Base-by-base conservation (phyloP, 2,113 vertebrate genomes). In the Corythornis cristatus region DNA sequence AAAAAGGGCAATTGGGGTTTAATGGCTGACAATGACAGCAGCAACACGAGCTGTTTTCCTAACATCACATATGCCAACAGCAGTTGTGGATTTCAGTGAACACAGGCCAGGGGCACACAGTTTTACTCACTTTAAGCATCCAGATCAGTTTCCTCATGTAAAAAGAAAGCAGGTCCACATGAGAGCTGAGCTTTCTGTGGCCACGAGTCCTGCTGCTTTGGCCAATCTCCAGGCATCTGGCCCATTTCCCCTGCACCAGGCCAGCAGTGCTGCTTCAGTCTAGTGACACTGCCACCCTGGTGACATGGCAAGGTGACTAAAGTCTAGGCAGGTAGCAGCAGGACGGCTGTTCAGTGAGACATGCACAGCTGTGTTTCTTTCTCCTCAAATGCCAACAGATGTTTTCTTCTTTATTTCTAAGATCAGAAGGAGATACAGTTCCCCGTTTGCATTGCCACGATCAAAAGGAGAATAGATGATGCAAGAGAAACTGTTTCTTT, bases 11-110 rank as follows among this genome's bases (percentile, higher is more conserved):
- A 43, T 13, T 66, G 51, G 40, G 4, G 68, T 93, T 83, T 67
- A 89, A 94, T 81, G 83, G 83, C 83, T 70, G 56, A 83, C 86
- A 90, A 91, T 51, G 51, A 86, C 88, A 95, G 90, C 88, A 94
- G 88, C 76, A 77, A 64, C 70, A 92, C 3, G 61, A 92, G 77
- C 83, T 74, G 61, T 81, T 95, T 90, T 86, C 57, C 61, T 57
- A n/a, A 56, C 53, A 60, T 28, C 48, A n/a, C 65, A 53, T 15
- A 53, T 92, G 86, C 76, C 92, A 91, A 4, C 1, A 74, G 53
- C 76, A 78, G 53, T 57, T 31, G 4, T 29, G 70, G 70, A 77
- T 70, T 83, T 58, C 67, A 43, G 79, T 16, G n/a, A 33, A 14
- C 31, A 6, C 29, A 10, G 56, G 76, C 71, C 75, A 85, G 83